Base-by-base conservation (phyloP, 2,797 vertebrate genomes). In the Danio jaintianensis region DNA sequence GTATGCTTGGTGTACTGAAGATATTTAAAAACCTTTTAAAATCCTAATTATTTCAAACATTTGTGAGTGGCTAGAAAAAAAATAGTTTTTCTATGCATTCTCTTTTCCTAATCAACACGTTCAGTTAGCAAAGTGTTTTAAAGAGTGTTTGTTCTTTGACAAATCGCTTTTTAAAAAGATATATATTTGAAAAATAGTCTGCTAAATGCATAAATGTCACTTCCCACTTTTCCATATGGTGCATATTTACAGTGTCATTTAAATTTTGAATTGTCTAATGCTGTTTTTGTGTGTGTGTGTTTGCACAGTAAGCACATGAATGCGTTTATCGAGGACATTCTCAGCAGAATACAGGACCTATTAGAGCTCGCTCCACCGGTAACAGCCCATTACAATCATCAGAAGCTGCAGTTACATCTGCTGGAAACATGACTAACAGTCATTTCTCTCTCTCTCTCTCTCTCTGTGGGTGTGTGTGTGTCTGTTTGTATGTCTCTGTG, bases 271-370 rank as follows among this genome's bases (percentile, higher is more conserved):
- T 5, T 15, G n/a, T n/a, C n/a, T 66, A 6, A 67, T 43, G 3
- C 8, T 4, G 0, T 11, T 20, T 40, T 15, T 80, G 10, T 80
- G 36, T 78, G 10, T 80, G 20, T 78, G 15, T 90, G 74, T 91
- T 86, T 81, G 13, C 67, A 87, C 89, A 99, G 98, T 91, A 99
- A 99, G 91, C 97, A 99, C 90, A 97, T 98, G 97, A 98, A 95
- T 78, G 90, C 96, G 29, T 99, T 96, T 86, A 95, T 98, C 56
- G 97, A 99, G 89, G 97, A 98, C 90, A 96, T 99, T 90, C 89
- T 99, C 87, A 96, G 94, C 81, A 91, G 95, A 89, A 98, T 99
- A 94, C 98, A 99, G 91, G 97, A 99, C 89, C 94, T 99, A 79
- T 90, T 99, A 83, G 95, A 96, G 29, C 95, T 98, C 70, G 93